These are phyloP conservation scores for Mesorhabditis spiculigera DNA, from an alignment of 2,888 invertebrate genomes.

Conservation along the genomic window DNA sequence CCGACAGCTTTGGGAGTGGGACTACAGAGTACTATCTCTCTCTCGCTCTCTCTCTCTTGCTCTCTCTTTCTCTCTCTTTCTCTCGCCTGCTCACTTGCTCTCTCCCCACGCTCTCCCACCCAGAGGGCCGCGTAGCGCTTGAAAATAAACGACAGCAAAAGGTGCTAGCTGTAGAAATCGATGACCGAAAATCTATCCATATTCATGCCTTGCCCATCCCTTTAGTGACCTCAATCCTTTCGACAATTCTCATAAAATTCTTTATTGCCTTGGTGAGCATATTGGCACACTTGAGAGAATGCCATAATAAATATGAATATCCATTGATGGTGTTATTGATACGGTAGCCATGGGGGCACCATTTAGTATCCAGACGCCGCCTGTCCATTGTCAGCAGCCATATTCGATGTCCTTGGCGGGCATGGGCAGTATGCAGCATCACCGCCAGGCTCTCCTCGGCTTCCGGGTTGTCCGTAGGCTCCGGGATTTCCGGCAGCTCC, in stretches of 20 bases:
- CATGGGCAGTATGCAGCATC: slow-evolving; percentile 6
- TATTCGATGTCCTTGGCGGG: background rate
- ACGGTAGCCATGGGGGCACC: no score
- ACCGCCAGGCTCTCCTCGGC: slow-evolving; percentile 21
- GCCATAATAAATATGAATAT: no score
- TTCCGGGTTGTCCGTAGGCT: slow-evolving; percentile 23
- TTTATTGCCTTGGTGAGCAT: no score
- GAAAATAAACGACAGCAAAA: background rate
- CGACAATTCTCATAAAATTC: no score
- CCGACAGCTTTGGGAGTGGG: no score
- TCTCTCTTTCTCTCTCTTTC: slow-evolving; percentile 10
- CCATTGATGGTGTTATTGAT: no score
- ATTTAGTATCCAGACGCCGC: background rate
- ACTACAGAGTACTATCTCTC: background rate
- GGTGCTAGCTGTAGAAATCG: no score
- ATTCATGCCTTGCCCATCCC: no score
- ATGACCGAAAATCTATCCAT: no score
- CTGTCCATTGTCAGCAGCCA: slow-evolving; percentile 5
- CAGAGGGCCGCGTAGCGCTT: background rate
- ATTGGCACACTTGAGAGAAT: no score
- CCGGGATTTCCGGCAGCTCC: slow-evolving; percentile 23
- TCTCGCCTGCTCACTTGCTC: slow-evolving; percentile 3
- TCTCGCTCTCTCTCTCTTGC: slow-evolving; percentile 13
- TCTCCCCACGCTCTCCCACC: background rate
- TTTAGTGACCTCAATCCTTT: no score